Evolutionary conservation across 2,113 vertebrate genomes (phyloP).

Genomic region (Dissostichus mawsoni): DNA sequence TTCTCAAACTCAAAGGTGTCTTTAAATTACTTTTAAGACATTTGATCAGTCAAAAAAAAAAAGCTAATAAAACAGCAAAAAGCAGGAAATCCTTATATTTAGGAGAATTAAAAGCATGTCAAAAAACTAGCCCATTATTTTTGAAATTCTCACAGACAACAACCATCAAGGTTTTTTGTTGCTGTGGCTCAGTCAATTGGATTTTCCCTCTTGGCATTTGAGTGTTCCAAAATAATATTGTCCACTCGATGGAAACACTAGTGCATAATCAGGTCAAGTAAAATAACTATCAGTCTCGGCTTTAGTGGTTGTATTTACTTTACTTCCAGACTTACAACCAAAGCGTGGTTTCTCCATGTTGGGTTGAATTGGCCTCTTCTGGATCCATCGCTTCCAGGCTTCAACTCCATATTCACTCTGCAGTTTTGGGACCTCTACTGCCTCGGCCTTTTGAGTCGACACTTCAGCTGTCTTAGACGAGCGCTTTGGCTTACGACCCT

Average conservation of each 20-base stretch:
- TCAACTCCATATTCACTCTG: conserved; percentile 94
- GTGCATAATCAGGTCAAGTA: not conserved
- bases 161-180: not conserved
- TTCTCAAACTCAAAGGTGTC: too few species aligned
- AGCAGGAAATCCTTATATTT: too few species aligned
- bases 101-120: too few species aligned
- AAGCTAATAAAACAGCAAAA: too few species aligned
- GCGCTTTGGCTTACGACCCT: conserved; percentile 74
- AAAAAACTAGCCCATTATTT: too few species aligned
- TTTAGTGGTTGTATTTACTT: not conserved
- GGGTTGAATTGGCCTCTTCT: conserved; percentile 91
- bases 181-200: not conserved
- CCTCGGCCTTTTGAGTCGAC: accelerated
- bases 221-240: not conserved
- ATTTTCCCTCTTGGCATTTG: too few species aligned
- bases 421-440: conserved; percentile 76
- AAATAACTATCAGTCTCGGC: accelerated
- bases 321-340: conserved; percentile 74
- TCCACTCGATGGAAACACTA: not conserved
- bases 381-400: conserved; percentile 96
- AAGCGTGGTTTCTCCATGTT: conserved; percentile 89
- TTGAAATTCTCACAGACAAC: too few species aligned
- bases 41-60: too few species aligned
- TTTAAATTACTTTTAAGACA: too few species aligned
- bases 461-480: conserved; percentile 36